Conservation (phyloP, 2,113 vertebrate species). For the Eclectus roratus region DNA sequence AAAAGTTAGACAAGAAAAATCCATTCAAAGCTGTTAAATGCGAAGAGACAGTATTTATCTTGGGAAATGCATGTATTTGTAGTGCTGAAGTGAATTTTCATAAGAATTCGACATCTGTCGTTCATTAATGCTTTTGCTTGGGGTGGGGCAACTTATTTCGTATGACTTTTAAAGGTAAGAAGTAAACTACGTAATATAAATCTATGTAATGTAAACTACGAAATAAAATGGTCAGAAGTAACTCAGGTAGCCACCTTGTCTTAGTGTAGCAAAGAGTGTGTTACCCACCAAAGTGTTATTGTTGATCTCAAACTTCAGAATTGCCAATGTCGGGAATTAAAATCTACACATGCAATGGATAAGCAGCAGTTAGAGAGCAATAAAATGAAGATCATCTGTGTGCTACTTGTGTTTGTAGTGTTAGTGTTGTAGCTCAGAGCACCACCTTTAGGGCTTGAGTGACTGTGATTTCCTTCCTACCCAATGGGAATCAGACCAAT, state of each 20-base stretch:
- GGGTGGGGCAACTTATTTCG: fast-evolving
- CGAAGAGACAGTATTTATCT: not conserved
- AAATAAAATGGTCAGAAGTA: not conserved
- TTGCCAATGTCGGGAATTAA: not conserved
- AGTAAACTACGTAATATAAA: not conserved
- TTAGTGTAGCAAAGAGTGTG: not conserved
- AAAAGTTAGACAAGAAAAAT: not conserved
- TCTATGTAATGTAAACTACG: not conserved
- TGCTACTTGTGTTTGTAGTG: fast-evolving
- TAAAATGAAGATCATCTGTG: too few relatives aligned
- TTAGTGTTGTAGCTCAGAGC: not conserved
- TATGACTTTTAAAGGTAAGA: not conserved
- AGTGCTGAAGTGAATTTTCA: not conserved
- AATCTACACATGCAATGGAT: not conserved
- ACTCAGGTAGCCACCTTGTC: not conserved
- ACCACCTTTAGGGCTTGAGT: not conserved
- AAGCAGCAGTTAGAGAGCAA: not conserved
- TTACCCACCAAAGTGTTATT: not conserved
- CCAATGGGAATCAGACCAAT: not conserved
- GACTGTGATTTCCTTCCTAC: not conserved
- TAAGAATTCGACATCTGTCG: not conserved
- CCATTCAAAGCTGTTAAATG: not conserved
- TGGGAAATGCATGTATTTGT: not conserved
- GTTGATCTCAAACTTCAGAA: not conserved
- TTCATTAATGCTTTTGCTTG: fast-evolving